Percentiles rank a stretch among this genome's conserved stretches.
These are phyloP conservation scores for Aradophagus sp. DNA, from an alignment of 1,140 invertebrate species.

Conservation along the genomic window DNA sequence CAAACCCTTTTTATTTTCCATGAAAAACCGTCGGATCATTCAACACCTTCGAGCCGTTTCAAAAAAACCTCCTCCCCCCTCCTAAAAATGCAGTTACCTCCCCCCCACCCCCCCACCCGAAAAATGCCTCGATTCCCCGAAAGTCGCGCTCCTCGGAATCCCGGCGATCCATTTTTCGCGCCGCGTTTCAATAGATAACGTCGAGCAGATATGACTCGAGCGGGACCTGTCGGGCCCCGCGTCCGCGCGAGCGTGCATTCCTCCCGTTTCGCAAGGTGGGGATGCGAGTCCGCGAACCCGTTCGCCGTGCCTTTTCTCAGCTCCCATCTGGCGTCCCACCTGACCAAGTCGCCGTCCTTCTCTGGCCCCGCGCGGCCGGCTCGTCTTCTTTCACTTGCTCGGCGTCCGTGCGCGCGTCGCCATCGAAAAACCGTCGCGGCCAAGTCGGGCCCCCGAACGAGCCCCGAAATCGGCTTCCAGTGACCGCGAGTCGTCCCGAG, in stretches of 20 bases:
- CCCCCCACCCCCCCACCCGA: too few species aligned
- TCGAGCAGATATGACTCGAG: conserved; percentile 32
- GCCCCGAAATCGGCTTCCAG: conserved; percentile 4
- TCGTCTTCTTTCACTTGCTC: conserved; percentile 49
- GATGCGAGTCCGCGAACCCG: conserved; percentile 50
- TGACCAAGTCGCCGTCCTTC: conserved; percentile 52
- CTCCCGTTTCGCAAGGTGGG: conserved; percentile 23
- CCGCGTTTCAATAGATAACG: conserved; percentile 24
- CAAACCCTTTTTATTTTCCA: too few species aligned
- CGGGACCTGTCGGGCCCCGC: conserved; percentile 31
- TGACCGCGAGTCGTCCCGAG: conserved; percentile 18
- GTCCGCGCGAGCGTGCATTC: conserved; percentile 38
- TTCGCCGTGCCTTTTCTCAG: conserved; percentile 57
- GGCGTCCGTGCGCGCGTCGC: conserved; percentile 51
- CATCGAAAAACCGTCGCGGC: conserved; percentile 12
- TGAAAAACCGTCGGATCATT: too few species aligned
- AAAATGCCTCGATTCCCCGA: too few species aligned
- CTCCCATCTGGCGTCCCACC: conserved; percentile 68
- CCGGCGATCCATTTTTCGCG: conserved; percentile 4
- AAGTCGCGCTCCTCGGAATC: conserved; percentile 6
- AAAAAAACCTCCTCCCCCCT: too few species aligned
- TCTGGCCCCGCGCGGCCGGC: conserved; percentile 33
- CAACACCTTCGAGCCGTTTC: too few species aligned
- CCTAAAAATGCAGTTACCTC: conserved; percentile 2
- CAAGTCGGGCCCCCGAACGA: conserved; percentile 3